A percentile compares a stretch with the other conserved stretches of the same genome.
Evolutionary conservation across 2,797 vertebrate species (phyloP).

Genomic region (Artibeus jamaicensis): DNA sequence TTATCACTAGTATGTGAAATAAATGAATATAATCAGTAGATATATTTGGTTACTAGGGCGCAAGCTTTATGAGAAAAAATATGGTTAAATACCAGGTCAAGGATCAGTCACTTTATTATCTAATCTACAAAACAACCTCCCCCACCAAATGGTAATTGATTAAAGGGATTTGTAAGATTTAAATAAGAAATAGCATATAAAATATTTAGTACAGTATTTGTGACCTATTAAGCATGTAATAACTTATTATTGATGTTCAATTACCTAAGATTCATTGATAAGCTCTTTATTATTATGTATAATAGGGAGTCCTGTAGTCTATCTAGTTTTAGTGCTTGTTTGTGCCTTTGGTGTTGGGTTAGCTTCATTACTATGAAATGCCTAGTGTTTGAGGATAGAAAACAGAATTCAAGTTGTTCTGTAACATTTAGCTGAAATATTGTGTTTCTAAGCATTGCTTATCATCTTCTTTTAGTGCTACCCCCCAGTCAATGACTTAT

Average conservation of each 20-base stretch:
- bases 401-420: neutral
- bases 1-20: neutral
- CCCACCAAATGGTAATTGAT: neutral
- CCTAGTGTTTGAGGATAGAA: neutral
- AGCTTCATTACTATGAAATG: neutral
- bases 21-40: neutral
- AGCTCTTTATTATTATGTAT: neutral
- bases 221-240: neutral
- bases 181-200: neutral
- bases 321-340: neutral
- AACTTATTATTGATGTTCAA: neutral
- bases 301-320: neutral
- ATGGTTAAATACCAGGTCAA: neutral
- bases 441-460: neutral
- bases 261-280: neutral
- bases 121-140: neutral
- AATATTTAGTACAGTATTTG: neutral
- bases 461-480: neutral
- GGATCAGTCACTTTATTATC: neutral
- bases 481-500: neutral
- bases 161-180: neutral
- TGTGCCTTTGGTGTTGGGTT: neutral
- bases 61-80: neutral
- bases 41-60: neutral
- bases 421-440: neutral